These are phyloP conservation scores for Conopomorpha cramerella DNA, from an alignment of 1,140 invertebrate genomes.

Conservation along the genomic window DNA sequence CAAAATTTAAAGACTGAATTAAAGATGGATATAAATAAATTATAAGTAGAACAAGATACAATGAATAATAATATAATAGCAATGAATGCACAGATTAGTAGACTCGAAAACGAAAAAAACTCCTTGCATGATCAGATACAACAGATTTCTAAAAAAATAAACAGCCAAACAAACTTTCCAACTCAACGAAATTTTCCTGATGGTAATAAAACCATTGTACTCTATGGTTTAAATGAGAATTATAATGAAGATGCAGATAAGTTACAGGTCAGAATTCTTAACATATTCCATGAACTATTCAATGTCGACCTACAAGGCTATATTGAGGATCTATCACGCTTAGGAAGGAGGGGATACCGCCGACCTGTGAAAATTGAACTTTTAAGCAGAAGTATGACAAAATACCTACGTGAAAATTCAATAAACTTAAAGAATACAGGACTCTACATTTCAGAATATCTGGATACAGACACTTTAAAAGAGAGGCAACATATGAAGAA, in stretches of 20 bases:
- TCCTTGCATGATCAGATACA: too few relatives aligned
- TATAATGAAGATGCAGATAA: not conserved
- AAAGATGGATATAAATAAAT: too few relatives aligned
- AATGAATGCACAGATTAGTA: too few relatives aligned
- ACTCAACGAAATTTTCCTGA: too few relatives aligned
- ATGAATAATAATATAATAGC: too few relatives aligned
- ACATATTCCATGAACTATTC: slow-evolving; percentile 2
- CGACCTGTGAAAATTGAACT: not conserved
- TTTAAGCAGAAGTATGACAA: not conserved
- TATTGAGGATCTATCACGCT: not conserved
- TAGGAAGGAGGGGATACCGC: not conserved
- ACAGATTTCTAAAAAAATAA: too few relatives aligned
- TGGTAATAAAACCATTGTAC: slow-evolving; percentile 1
- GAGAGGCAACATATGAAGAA: not conserved
- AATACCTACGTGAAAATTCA: not conserved
- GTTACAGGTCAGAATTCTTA: not conserved
- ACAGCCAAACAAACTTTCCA: too few relatives aligned
- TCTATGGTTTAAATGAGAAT: slow-evolving; percentile 1
- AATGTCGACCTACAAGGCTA: not conserved
- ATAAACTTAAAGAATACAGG: not conserved
- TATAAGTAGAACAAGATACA: too few relatives aligned
- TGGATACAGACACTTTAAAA: not conserved
- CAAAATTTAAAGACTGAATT: too few relatives aligned
- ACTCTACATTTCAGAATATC: not conserved
- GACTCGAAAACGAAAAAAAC: too few relatives aligned